phyloP scores from a whole-genome alignment of 2,888 invertebrate genomes.

The Acrocera orbiculus region DNA sequence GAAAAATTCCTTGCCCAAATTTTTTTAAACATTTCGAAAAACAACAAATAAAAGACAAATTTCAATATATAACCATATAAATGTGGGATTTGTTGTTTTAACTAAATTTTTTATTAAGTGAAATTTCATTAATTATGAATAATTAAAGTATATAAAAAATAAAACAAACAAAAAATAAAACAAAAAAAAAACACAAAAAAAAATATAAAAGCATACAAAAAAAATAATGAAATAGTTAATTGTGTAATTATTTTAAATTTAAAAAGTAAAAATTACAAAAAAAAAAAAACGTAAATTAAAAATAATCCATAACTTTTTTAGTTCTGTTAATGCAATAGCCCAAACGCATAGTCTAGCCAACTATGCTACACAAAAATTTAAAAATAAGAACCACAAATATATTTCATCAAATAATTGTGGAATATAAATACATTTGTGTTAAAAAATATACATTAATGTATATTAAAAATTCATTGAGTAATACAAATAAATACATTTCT shows the following conservation, averaged over 20 bases:
- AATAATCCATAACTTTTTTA: neutral
- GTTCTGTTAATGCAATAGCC: conserved; percentile 9
- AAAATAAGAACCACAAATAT: too few relatives aligned
- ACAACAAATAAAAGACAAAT: neutral
- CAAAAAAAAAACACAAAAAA: neutral
- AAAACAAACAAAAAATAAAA: neutral
- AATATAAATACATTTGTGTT: too few relatives aligned
- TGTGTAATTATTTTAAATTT: neutral
- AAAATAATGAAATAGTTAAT: neutral
- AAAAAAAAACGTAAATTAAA: neutral
- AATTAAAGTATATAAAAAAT: neutral
- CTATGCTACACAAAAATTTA: conserved; percentile 5
- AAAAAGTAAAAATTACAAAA: neutral
- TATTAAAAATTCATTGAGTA: too few relatives aligned
- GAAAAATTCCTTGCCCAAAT: neutral
- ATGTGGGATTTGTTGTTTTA: neutral
- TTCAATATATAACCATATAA: neutral
- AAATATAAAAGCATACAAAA: neutral
- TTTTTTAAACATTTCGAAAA: neutral
- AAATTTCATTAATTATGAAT: neutral
- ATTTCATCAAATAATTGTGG: too few relatives aligned
- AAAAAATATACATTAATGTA: too few relatives aligned
- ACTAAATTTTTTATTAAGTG: neutral
- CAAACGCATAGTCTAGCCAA: conserved; percentile 7
- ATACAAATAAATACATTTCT: too few relatives aligned